Evolutionary conservation across 2,888 invertebrate species (phyloP), one percentile per base, ranked within the genome.

Genomic region (Noctua janthe): DNA sequence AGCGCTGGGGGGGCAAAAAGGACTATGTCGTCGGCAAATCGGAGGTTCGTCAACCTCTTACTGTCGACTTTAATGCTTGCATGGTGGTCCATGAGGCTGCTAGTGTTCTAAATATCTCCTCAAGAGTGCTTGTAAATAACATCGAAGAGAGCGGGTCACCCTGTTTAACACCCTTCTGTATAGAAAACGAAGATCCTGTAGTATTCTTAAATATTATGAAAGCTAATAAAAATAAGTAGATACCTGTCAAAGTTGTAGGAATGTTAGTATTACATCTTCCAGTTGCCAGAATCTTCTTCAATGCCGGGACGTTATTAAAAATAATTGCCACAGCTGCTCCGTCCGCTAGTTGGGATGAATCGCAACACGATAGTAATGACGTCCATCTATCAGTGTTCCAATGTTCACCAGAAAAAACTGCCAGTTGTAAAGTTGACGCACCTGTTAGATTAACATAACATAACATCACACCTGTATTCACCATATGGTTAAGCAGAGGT

Each of bases 341-440:
- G 82, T 97, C 97, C 35, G 97, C 97, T 87, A 97, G 89, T 91
- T 97, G 97, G 59, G 96, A 97, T 51, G 97, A 96, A 90, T 97
- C 96, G 83, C 95, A 96, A 88, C 93, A 95, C 17, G 97, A 96
- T 51, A 97, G 84, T 72, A 97, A 90, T 81, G 95, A 94, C 35
- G 89, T 89, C 97, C 97, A 97, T 73, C 92, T 91, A 74, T 95
- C 93, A 11, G 90, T 90, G 47, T 94, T 90, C 97, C 97, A 97
- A 80, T 95, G 92, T 77, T 93, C 87, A 39, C 93, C 93, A 43
- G 97, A 96, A 89, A 93, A 97, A 39, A 97, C 96, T 3, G 97
- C 97, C 71, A 97, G 87, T 90, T 97, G 97, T 83, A 97, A 92
- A 23, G 96, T 95, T 29, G 97, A 96, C 39, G 97, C 97, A 76